phyloP scores from a whole-genome alignment of 2,888 invertebrate genomes.

The Yponomeuta plumbellus region DNA sequence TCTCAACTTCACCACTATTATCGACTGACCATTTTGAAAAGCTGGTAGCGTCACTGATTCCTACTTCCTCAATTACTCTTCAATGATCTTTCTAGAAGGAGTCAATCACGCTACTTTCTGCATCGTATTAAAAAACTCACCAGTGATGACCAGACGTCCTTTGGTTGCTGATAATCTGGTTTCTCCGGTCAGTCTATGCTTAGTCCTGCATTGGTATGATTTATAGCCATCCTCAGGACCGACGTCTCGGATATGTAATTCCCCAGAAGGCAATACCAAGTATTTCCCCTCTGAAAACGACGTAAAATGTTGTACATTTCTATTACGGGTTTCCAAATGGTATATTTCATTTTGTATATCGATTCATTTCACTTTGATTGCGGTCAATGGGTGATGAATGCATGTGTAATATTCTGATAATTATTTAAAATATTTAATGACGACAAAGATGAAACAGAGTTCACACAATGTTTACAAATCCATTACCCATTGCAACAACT shows the following conservation, averaged over 20 bases:
- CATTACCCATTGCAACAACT: background rate
- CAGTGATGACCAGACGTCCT: conserved; percentile 95
- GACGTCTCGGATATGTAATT: conserved; percentile 96
- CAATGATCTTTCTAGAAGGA: background rate
- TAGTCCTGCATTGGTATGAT: conserved; percentile 95
- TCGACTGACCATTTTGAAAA: background rate
- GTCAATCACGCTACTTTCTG: background rate
- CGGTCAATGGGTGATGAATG: conserved; percentile 14
- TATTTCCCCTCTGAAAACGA: conserved; percentile 90
- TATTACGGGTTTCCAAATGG: conserved; percentile 13
- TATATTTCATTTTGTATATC: conserved; percentile 29
- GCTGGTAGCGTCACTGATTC: background rate
- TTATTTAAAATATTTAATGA: background rate
- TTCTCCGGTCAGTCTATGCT: conserved; percentile 94
- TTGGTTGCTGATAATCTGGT: conserved; percentile 94
- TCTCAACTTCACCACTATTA: background rate
- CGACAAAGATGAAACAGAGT: background rate
- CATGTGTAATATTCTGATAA: conserved; percentile 17
- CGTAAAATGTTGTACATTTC: conserved; percentile 21
- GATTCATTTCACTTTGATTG: background rate
- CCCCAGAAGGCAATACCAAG: conserved; percentile 94
- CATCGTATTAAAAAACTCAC: conserved; percentile 76
- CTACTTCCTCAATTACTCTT: background rate
- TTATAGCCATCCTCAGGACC: conserved; percentile 96
- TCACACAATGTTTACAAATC: background rate